Evolutionary conservation across 2,888 invertebrate genomes (phyloP).

Genomic region (Priocnemis perturbator): DNA sequence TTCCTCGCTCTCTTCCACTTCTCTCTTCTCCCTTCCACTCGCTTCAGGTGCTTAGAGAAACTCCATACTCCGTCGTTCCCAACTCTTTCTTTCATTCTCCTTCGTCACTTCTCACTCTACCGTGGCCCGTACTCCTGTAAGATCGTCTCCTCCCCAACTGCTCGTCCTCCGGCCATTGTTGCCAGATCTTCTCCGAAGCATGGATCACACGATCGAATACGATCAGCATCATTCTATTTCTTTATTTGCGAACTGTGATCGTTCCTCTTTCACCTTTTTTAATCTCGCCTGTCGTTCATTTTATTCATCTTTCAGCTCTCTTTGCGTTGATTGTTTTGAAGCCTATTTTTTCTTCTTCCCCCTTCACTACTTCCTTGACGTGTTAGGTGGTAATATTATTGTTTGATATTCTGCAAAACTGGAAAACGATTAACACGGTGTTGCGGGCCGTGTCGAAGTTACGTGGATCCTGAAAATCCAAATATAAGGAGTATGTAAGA

Average conservation of each 20-base stretch:
- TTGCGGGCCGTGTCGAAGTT: too few species aligned
- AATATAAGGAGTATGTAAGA: too few species aligned
- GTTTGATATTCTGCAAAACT: too few species aligned
- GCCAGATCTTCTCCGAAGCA: constrained; percentile 66
- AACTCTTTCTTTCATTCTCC: constrained; percentile 28
- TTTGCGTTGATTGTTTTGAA: too few species aligned
- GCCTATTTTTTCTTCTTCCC: too few species aligned
- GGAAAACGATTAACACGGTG: too few species aligned
- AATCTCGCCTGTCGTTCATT: not conserved
- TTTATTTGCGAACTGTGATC: not conserved
- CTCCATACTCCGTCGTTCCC: constrained; percentile 25
- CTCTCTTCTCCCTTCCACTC: constrained; percentile 10
- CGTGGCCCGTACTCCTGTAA: constrained; percentile 57
- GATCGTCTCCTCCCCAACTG: constrained; percentile 34
- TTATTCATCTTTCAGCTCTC: not conserved
- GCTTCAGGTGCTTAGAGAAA: constrained; percentile 17
- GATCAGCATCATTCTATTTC: constrained; percentile 44
- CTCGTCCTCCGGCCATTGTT: constrained; percentile 43
- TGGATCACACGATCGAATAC: constrained; percentile 56
- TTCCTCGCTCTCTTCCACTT: constrained; percentile 23
- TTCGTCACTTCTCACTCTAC: constrained; percentile 45
- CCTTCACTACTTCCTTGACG: too few species aligned
- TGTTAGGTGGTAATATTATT: too few species aligned
- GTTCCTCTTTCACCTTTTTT: not conserved
- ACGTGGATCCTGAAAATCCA: too few species aligned